phyloP scores from a whole-genome alignment of 64 coral and sea anemone species.

The Montipora capricornis region DNA sequence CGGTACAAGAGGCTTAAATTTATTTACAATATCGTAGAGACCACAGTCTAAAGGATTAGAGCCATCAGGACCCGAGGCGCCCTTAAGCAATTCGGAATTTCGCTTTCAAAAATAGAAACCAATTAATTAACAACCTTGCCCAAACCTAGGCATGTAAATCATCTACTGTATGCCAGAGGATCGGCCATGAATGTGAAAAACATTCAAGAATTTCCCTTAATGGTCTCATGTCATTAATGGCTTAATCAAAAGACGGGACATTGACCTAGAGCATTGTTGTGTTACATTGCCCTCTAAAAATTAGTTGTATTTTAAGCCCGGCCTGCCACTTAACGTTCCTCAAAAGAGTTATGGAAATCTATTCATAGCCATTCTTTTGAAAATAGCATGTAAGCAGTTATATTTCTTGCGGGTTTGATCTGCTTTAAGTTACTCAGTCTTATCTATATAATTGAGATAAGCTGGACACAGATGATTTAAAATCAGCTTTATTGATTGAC shows the following conservation, averaged over 20 bases:
- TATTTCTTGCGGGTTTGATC: too few relatives aligned
- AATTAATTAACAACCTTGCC: neutral
- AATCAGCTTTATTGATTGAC: too few relatives aligned
- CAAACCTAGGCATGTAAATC: neutral
- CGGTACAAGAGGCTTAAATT: neutral
- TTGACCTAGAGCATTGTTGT: neutral
- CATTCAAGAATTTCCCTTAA: neutral
- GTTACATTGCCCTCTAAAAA: neutral
- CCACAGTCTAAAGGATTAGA: slow-evolving; percentile 3
- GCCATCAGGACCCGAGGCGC: neutral
- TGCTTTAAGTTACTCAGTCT: too few relatives aligned
- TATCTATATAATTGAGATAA: too few relatives aligned
- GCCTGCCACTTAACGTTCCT: too few relatives aligned
- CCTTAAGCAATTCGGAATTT: neutral
- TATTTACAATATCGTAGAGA: neutral
- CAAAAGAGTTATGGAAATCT: too few relatives aligned
- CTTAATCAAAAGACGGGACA: neutral
- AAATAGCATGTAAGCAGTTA: too few relatives aligned
- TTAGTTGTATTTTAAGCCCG: too few relatives aligned
- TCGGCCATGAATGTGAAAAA: neutral
- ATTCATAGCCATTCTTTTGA: too few relatives aligned
- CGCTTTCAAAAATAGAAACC: neutral
- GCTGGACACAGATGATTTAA: too few relatives aligned
- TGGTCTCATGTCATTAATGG: neutral
- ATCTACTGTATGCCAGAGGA: neutral